Evolutionary conservation across 2,113 vertebrate species (phyloP), one percentile per base, ranked within the genome.

Genomic region (Anser cygnoides): DNA sequence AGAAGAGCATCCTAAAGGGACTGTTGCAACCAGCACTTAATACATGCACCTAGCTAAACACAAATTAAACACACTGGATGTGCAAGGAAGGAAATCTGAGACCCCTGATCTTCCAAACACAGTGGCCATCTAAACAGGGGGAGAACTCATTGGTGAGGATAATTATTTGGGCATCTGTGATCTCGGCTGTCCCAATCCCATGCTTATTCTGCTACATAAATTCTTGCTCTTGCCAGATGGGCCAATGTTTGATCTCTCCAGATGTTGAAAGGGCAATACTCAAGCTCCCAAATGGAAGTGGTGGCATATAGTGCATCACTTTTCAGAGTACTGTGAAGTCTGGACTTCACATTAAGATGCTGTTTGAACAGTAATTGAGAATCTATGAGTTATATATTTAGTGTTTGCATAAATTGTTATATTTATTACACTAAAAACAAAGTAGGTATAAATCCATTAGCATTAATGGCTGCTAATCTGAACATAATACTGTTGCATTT

Each of bases 241-340:
- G 37, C 58, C 58, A 10, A 10, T 90, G 15, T 52, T 89, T 88
- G 62, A 91, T 73, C 31, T 83, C 85, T 92, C 85, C 59, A 86
- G 35, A 88, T 77, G 59, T 28, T 90, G 35, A 90, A 92, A 95
- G 67, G 35, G 67, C 72, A 86, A 80, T 65, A 90, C 21, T 70
- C 28, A 59, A 55, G 52, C 3, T 70, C 44, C 72, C 50, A 46
- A 33, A 5, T 0, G 18, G 20, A 79, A 13, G 37, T 58, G 9
- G 19, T 0, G 5, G 41, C 62, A 63, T 25, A 63, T 20, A 80
- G 80, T 10, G 39, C 16, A 80, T 41, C 50, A 29, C 39, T 77
- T 85, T 50, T 62, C 68, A 88, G 66, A 73, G 37, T 44, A 52
- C 33, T 43, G 6, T 5, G 12, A 87, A 78, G 35, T 87, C 44